Conservation (phyloP, 2,797 vertebrate genomes). For the Periparus ater region DNA sequence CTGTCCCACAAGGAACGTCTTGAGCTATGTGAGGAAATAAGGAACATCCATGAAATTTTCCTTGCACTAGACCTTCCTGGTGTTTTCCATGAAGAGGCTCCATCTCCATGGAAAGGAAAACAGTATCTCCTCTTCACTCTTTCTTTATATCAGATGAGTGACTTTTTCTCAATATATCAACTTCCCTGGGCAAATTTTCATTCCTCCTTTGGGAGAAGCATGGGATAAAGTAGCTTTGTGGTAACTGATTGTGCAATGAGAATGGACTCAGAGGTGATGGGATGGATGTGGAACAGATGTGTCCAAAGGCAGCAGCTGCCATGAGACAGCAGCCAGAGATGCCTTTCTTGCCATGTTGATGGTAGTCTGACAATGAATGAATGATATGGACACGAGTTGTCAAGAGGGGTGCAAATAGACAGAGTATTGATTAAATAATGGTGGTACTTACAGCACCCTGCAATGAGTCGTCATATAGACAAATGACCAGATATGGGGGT, state of each 20-base stretch:
- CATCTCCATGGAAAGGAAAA: neutral
- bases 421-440: conserved; percentile 49
- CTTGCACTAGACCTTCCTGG: neutral
- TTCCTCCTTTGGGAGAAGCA: neutral
- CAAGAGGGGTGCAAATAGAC: neutral
- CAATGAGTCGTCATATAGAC: conserved; percentile 48
- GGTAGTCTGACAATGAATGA: conserved; percentile 19
- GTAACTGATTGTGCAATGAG: neutral
- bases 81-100: neutral
- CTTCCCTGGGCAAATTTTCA: neutral
- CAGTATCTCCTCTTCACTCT: neutral
- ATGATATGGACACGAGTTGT: conserved; percentile 8
- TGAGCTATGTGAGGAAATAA: neutral
- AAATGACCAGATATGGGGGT: conserved; percentile 32
- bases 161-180: neutral
- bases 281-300: neutral
- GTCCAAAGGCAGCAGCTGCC: neutral
- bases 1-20: neutral
- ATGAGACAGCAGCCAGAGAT: neutral
- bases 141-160: neutral
- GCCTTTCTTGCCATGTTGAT: neutral
- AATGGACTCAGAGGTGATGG: accelerated
- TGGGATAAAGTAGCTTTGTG: neutral
- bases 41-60: neutral
- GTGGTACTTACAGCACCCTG: conserved; percentile 37